phyloP scores from a whole-genome alignment of 2,797 vertebrate species.

The Pygocentrus nattereri region DNA sequence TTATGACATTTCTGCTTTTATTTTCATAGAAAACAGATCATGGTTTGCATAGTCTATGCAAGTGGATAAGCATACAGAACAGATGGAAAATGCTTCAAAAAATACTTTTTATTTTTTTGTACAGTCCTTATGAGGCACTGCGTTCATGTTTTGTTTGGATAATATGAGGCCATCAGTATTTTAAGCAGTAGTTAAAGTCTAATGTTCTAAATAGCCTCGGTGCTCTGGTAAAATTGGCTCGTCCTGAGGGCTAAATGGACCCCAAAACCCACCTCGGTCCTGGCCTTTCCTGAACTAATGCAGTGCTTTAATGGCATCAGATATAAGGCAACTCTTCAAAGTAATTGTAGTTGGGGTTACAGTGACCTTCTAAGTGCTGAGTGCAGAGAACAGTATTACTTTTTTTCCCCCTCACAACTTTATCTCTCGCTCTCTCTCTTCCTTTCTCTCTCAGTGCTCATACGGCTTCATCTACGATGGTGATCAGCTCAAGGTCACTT shows the following conservation, averaged over 20 bases:
- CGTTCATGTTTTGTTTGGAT: neutral
- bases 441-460: slow-evolving; percentile 79
- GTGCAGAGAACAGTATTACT: slow-evolving; percentile 6
- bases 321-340: slow-evolving; percentile 14
- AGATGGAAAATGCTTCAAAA: no score
- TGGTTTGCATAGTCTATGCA: no score
- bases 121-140: no score
- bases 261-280: neutral
- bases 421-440: neutral
- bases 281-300: neutral
- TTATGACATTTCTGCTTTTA: no score
- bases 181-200: neutral
- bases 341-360: neutral
- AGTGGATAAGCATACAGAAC: no score
- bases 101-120: no score
- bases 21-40: no score
- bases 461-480: slow-evolving; percentile 93
- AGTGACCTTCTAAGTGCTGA: slow-evolving; percentile 34
- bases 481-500: slow-evolving; percentile 90
- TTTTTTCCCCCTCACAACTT: neutral
- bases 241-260: neutral
- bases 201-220: neutral
- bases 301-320: neutral
- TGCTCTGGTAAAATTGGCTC: no score
- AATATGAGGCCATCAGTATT: neutral